Conservation (phyloP, 2,113 vertebrate species). For the Poeciliopsis turrubarensis region DNA sequence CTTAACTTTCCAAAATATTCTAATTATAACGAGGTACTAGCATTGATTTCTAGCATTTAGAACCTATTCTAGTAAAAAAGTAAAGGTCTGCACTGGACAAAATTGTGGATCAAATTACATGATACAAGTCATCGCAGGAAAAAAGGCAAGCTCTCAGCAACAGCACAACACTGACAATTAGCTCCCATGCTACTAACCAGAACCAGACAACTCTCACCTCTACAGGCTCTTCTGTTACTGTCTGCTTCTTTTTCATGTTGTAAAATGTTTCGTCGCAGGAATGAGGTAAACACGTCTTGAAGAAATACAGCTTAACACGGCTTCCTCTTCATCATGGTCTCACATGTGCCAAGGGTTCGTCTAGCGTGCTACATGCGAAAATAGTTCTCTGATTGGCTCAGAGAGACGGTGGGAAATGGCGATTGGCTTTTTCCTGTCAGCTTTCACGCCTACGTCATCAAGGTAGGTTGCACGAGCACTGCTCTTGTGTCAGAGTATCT, state of each 20-base stretch:
- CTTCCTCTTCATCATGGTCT: background rate
- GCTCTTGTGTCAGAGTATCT: background rate
- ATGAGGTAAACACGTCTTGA: background rate
- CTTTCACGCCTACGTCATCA: background rate
- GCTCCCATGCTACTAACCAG: background rate
- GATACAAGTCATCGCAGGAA: no score
- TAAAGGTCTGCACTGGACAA: background rate
- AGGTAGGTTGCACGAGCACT: slow-evolving; percentile 61
- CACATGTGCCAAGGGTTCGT: slow-evolving; percentile 68
- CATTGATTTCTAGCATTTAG: background rate
- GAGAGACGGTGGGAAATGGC: accelerated
- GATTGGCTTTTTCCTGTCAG: slow-evolving; percentile 38
- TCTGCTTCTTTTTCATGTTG: slow-evolving; percentile 62
- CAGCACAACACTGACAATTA: background rate
- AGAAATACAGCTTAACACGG: background rate
- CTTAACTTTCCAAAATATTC: background rate
- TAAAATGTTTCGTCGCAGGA: background rate
- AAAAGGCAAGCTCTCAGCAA: background rate
- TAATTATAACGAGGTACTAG: background rate
- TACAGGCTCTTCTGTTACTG: background rate
- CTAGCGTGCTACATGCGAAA: slow-evolving; percentile 21
- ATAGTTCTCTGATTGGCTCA: slow-evolving; percentile 42
- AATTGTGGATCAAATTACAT: background rate
- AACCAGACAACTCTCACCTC: slow-evolving; percentile 40
- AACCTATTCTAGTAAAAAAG: background rate